Conservation (phyloP, 1,140 invertebrate genomes). For the Agraylea sexmaculata region DNA sequence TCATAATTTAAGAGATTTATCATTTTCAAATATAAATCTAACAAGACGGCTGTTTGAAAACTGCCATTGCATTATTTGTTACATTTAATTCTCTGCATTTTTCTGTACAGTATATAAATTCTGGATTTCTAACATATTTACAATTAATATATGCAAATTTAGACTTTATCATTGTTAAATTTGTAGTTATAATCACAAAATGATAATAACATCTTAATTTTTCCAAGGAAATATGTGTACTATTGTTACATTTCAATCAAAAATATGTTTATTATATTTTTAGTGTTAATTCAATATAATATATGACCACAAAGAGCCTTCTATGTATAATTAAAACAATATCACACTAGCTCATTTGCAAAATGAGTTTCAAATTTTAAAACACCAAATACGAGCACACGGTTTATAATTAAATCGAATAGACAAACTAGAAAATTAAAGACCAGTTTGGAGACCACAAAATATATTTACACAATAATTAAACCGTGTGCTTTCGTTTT, state of each 20-base stretch:
- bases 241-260: conserved; percentile 21
- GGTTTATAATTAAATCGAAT: conserved; percentile 2
- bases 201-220: conserved; percentile 22
- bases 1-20: no score
- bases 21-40: no score
- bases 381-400: conserved; percentile 5
- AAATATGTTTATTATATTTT: conserved; percentile 18
- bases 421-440: background rate
- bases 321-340: conserved; percentile 21
- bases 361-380: conserved; percentile 21
- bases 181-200: no score
- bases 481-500: no score
- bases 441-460: background rate
- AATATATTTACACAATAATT: conserved; percentile 7
- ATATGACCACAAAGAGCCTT: conserved; percentile 14
- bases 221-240: conserved; percentile 18
- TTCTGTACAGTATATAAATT: no score
- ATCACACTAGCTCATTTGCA: conserved; percentile 23
- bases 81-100: no score
- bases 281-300: conserved; percentile 16
- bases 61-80: no score
- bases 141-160: conserved; percentile 22
- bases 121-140: no score
- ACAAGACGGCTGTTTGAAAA: no score
- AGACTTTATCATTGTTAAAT: no score